A percentile compares a stretch with the other conserved stretches of the same genome.
Evolutionary conservation across 2,797 vertebrate species (phyloP).

Genomic region (Sternotherus odoratus): DNA sequence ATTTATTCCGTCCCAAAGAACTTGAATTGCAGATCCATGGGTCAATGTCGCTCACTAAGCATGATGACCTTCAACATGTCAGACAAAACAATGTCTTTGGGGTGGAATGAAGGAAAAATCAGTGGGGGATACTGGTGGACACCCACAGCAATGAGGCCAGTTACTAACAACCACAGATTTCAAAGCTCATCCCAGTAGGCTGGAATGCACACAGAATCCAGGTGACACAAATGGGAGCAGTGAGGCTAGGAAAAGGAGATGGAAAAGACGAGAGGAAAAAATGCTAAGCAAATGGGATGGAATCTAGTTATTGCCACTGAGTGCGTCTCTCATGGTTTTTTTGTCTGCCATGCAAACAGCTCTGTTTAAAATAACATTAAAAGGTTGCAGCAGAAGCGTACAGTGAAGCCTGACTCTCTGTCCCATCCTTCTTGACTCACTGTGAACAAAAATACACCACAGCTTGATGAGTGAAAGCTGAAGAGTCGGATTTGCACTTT

Average conservation of each 20-base stretch:
- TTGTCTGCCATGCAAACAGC: slow-evolving; percentile 56
- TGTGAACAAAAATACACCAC: not conserved
- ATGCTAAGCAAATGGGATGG: slow-evolving; percentile 51
- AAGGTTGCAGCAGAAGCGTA: not conserved
- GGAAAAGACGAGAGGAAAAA: slow-evolving; percentile 40
- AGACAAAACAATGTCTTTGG: not conserved
- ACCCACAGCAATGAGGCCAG: rapidly evolving
- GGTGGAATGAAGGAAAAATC: not conserved
- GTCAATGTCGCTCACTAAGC: not conserved
- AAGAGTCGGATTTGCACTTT: not conserved
- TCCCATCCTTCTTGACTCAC: rapidly evolving
- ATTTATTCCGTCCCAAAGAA: not conserved
- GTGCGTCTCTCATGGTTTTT: slow-evolving; percentile 51
- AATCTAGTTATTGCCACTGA: slow-evolving; percentile 67
- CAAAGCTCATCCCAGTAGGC: not conserved
- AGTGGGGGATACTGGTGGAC: rapidly evolving
- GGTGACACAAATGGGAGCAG: not conserved
- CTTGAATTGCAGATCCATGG: not conserved
- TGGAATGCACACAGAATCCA: not conserved
- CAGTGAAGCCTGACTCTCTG: not conserved
- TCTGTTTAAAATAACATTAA: not conserved
- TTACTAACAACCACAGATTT: not conserved
- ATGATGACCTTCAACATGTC: not conserved
- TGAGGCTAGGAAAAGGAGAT: not conserved
- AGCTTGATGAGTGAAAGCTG: slow-evolving; percentile 10